Base-by-base conservation (phyloP, 2,888 invertebrate genomes). In the Eupeodes luniger region DNA sequence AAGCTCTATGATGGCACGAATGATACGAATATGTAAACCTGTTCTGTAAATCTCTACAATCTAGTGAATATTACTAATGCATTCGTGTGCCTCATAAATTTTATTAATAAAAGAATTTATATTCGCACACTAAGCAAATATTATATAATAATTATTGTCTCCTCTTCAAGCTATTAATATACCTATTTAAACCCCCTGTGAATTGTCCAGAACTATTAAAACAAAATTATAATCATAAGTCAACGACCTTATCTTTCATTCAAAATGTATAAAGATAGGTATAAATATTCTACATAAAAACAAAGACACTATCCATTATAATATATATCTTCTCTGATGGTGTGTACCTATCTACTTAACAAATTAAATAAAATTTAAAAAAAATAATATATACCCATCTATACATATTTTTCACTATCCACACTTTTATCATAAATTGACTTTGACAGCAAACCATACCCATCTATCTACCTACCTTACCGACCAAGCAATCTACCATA, bases 381-480 rank as follows among this genome's bases (percentile, higher is more conserved):
- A 69, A 79, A 69, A 72, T 34, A 67, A 36, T 47, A 47, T 27
- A 27, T 27, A 27, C 27, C 27, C 27, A 27, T 27, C 27, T 27
- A 27, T 44, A 10, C 11, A 19, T 5, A 4, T 40, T n/a, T 36
- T 53, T 62, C n/a, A 61, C 61, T 57, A 64, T 85, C 84, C 34
- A 66, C 40, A 72, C 51, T 74, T 70, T 82, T 62, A 85, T 69
- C 34, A 75, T 83, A 87, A 66, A 83, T 87, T 83, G 80, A 83
- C 86, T 87, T 79, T 87, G 83, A 87, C 75, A 86, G 79, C 75
- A 19, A 86, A 83, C 82, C 79, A 76, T 83, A 67, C 9, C 34
- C 12, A 44, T 12, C 14, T 14, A 5, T 14, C 27, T 27, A 5
- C 40, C 16, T 19, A 44, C 11, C 16, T 12, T 44, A 19, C 6